Evolutionary conservation across 1,140 invertebrate genomes (phyloP), one percentile per base, ranked within the genome.

Genomic region (Drosophila lacertosa): DNA sequence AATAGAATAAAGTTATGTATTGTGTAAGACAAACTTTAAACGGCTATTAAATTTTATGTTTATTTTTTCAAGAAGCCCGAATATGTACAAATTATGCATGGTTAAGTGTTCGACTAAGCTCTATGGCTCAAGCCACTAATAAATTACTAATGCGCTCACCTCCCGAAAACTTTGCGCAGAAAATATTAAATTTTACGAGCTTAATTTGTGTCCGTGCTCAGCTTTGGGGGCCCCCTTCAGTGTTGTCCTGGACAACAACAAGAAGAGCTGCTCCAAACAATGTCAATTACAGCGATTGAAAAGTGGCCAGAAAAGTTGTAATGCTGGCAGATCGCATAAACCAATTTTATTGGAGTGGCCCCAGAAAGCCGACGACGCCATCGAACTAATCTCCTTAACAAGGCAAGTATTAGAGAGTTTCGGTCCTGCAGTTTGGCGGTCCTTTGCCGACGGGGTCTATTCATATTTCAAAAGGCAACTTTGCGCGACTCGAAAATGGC

Each of bases 101-200:
- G 65, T 9, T 33, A 11, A 42, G 33, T 44, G 26, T 45, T 44
- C 44, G 10, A 6, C 15, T 54, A 40, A 54, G 18, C 50, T 53
- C n/a, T 4, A 37, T 3, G n/a, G 50, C 50, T 53, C 33, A 77
- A 74, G 69, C 77, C 64, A 47, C 37, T 70, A 73, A 86, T 86
- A 88, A 86, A 86, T 86, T 81, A 70, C 64, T 70, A 58, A 78
- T 75, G 39, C 76, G 39, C 76, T 65, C 44, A 74, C 47, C 69
- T 63, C 57, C 18, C 22, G 16, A 47, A 74, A 86, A 86, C 57
- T 81, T 77, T 80, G 39, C 20, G 42, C 58, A 69, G n/a, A n/a
- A 82, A 82, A 88, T 88, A 88, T 88, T 88, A 88, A 88, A 88
- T 88, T 88, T 88, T 88, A 88, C 83, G 82, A 82, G 70, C 77